Conservation (phyloP, 64 coral and sea anemone species). For the Exaiptasia diaphana region DNA sequence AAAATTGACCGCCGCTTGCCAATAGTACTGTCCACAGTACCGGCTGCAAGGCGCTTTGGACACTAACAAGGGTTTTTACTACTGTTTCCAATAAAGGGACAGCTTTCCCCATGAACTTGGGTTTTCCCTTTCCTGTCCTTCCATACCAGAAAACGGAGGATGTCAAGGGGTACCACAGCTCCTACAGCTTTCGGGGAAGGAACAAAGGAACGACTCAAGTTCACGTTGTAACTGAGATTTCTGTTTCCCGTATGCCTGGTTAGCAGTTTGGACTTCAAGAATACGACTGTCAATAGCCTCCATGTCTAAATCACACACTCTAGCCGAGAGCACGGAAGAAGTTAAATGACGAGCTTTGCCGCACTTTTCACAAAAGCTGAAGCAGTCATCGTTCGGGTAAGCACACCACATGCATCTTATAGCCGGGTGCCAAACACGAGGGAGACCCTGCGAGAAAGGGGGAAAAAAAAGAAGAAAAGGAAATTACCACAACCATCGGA, state of each 20-base stretch:
- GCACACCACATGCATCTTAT: conserved; percentile 14
- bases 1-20: conserved; percentile 31
- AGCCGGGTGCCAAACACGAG: conserved; percentile 50
- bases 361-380: conserved; percentile 49
- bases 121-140: conserved; percentile 48
- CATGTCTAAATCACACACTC: conserved; percentile 30
- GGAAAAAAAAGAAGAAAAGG: neutral
- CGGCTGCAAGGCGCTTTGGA: conserved; percentile 13
- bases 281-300: conserved; percentile 37
- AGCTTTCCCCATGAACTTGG: conserved; percentile 12
- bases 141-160: conserved; percentile 62
- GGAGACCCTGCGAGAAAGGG: neutral
- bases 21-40: conserved; percentile 38
- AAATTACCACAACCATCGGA: neutral
- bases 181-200: neutral
- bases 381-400: conserved; percentile 63
- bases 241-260: conserved; percentile 18
- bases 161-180: neutral
- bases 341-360: neutral
- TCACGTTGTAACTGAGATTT: conserved; percentile 41
- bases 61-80: neutral
- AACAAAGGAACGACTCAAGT: conserved; percentile 16
- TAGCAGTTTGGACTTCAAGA: neutral
- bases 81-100: neutral
- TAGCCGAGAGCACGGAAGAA: neutral